Evolutionary conservation across 2,888 invertebrate species (phyloP), one percentile per base, ranked within the genome.

Genomic region (Agrochola circellaris): DNA sequence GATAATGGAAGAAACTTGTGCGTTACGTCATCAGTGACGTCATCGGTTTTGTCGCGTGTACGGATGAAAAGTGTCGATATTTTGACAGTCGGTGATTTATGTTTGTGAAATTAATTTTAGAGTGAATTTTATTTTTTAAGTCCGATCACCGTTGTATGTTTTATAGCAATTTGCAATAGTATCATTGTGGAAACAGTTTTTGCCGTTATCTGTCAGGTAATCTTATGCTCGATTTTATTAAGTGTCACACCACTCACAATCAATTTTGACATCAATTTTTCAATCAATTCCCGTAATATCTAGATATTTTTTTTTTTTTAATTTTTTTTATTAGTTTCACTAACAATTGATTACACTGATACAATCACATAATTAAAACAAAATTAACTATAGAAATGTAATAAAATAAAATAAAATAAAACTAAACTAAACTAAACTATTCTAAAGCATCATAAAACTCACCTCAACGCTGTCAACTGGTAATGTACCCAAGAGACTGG

Each of bases 1-100:
- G 81, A 85, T 90, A 82, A 89, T 86, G 82, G 83, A 70, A 77
- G 77, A 75, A 81, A 82, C 68, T 82, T 83, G 81, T 77, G 79
- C 54, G 81, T 88, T 82, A 81, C 79, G 88, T 83, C 86, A 87
- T 76, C 30, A 30, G 20, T 81, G 69, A 77, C 83, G 87, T 85
- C 83, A 88, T 73, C n/a, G 62, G 54, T 81, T 70, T 75, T 75
- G 70, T 81, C 51, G 69, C 15, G n/a, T 23, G 6, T 48, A 82
- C 68, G 48, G 73, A 66, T 71, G 73, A 30, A n/a, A 66, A 71
- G 30, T 67, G 51, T 74, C 74, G 79, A 72, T 60, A 48, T 38
- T 81, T 64, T 54, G 48, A 20, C 11, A 62, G 15, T 65, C 2
- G 20, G 6, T 64, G 54, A 69, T 74, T 48, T 60, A 68, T 48